phyloP scores from a whole-genome alignment of 1,140 invertebrate species.

The Sycophaga agraensis region DNA sequence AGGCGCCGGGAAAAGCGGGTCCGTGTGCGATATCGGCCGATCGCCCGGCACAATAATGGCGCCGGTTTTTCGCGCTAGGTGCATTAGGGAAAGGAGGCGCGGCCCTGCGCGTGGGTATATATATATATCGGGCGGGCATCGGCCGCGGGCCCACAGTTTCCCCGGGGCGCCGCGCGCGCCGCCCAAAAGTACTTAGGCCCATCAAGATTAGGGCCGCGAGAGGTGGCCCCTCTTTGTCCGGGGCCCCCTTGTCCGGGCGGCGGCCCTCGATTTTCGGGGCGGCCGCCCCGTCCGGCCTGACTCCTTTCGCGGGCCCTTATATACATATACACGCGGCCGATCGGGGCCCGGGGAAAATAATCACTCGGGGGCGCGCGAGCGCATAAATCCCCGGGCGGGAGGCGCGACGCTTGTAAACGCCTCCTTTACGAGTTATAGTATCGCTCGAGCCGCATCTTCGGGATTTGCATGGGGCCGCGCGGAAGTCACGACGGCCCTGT shows the following conservation, averaged over 20 bases:
- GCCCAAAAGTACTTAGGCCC: constrained; percentile 22
- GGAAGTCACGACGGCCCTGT: constrained; percentile 18
- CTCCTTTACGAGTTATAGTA: constrained; percentile 3
- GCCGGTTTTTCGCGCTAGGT: constrained; percentile 17
- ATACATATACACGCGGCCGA: too few species aligned
- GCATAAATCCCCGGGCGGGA: not conserved
- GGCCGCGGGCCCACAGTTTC: constrained; percentile 9
- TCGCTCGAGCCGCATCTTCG: constrained; percentile 20
- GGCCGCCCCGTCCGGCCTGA: too few species aligned
- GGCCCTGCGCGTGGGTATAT: not conserved
- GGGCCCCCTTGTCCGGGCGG: too few species aligned
- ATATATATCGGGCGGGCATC: constrained; percentile 1
- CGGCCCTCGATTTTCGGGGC: too few species aligned
- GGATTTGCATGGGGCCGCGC: constrained; percentile 11
- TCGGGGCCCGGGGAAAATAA: too few species aligned
- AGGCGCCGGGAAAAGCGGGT: too few species aligned
- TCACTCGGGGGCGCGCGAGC: too few species aligned
- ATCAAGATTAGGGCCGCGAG: constrained; percentile 28
- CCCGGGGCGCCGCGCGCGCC: not conserved
- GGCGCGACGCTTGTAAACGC: not conserved
- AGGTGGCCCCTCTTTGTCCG: too few species aligned
- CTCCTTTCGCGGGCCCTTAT: too few species aligned
- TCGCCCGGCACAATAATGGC: constrained; percentile 9
- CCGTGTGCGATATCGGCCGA: too few species aligned
- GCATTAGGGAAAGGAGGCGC: not conserved